phyloP scores from a whole-genome alignment of 1,140 invertebrate genomes.

The Mizuhopecten yessoensis region DNA sequence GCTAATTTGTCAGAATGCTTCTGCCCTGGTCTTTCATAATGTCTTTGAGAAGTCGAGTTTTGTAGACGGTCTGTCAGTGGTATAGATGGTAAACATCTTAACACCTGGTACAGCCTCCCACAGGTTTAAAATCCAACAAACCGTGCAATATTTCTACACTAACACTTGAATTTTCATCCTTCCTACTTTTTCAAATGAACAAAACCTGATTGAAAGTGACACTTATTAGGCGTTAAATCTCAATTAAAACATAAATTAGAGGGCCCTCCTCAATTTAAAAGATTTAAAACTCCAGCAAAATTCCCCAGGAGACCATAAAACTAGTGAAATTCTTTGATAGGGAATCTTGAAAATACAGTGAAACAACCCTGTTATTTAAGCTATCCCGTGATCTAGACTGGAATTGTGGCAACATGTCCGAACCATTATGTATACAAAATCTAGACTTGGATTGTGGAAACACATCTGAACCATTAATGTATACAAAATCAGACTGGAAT shows the following conservation, averaged over 20 bases:
- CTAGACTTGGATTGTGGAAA: too few relatives aligned
- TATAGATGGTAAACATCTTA: background rate
- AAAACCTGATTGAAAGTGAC: background rate
- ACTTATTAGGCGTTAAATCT: slow-evolving; percentile 16
- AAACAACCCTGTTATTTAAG: background rate
- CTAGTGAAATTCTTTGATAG: background rate
- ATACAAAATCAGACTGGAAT: too few relatives aligned
- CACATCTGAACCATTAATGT: too few relatives aligned
- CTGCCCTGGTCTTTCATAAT: slow-evolving; percentile 17
- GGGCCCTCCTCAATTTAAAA: background rate
- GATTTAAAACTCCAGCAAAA: background rate
- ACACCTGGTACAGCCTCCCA: background rate
- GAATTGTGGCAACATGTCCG: background rate
- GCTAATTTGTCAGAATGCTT: slow-evolving; percentile 34
- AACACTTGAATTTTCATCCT: background rate
- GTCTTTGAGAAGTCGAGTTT: slow-evolving; percentile 5
- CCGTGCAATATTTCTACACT: background rate
- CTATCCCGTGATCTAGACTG: background rate
- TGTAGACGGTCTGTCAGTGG: background rate
- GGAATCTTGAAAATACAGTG: background rate
- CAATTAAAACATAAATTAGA: background rate
- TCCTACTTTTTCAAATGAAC: background rate
- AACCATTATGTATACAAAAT: background rate
- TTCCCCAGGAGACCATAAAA: background rate
- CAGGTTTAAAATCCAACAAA: background rate